Percentiles rank a stretch among this genome's conserved stretches.
These are phyloP conservation scores for Nomada fucata DNA, from an alignment of 2,888 invertebrate species.

Conservation along the genomic window DNA sequence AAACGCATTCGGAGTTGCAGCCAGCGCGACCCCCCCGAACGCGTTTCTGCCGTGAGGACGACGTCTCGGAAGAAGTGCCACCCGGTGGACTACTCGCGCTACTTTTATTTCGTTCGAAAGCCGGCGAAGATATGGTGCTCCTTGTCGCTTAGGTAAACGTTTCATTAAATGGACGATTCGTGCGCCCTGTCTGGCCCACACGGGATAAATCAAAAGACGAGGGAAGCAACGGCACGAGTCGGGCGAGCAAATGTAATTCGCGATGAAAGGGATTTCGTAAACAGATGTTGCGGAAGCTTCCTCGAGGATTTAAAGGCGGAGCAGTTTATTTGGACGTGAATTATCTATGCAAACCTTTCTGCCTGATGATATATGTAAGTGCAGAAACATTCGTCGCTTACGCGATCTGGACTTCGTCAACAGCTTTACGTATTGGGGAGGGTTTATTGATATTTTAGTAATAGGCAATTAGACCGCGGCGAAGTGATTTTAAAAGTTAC, in stretches of 20 bases:
- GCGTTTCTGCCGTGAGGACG: conserved; percentile 33
- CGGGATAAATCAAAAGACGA: neutral
- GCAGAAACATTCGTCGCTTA: neutral
- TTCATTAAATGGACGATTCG: conserved; percentile 36
- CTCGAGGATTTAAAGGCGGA: conserved; percentile 7
- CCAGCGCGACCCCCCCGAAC: conserved; percentile 1
- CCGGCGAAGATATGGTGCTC: conserved; percentile 16
- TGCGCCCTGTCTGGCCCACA: conserved; percentile 8
- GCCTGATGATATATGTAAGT: neutral
- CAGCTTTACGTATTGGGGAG: too few species aligned
- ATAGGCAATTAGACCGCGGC: too few species aligned
- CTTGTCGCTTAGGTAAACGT: conserved; percentile 37
- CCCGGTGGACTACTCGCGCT: neutral
- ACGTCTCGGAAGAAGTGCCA: conserved; percentile 5
- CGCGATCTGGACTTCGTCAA: too few species aligned
- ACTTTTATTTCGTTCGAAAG: conserved; percentile 19
- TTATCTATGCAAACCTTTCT: neutral
- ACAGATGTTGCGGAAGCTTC: neutral
- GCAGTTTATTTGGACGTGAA: conserved; percentile 9
- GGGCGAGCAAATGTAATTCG: neutral
- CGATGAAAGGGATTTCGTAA: conserved; percentile 32
- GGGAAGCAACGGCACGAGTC: neutral
- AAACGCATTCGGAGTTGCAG: conserved; percentile 23
- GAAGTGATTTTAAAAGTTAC: too few species aligned
- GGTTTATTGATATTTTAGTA: too few species aligned